These are phyloP conservation scores for Hippocampus abdominalis DNA, from an alignment of 2,113 vertebrate genomes.

Conservation along the genomic window DNA sequence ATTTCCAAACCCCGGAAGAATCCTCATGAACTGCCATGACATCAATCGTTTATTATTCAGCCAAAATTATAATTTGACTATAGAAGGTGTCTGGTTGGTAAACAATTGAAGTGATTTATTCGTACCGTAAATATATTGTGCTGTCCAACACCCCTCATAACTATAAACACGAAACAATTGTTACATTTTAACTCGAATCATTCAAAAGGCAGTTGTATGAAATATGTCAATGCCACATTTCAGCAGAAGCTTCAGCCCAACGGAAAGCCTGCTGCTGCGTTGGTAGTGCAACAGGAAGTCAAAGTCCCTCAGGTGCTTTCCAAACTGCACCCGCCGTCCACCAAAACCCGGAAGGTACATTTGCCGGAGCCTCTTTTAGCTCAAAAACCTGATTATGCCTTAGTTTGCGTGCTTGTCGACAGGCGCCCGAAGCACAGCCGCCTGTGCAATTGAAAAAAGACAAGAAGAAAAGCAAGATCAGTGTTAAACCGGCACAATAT, in stretches of 20 bases:
- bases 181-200: too few species aligned
- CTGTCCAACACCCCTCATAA: not conserved
- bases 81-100: not conserved
- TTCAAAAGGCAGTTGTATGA: not conserved
- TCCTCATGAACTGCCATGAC: not conserved
- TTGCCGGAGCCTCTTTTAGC: too few species aligned
- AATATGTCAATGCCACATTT: constrained; percentile 2
- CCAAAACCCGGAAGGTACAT: constrained; percentile 84
- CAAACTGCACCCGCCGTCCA: constrained; percentile 69
- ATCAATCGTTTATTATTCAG: not conserved
- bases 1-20: not conserved
- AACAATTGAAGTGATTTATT: not conserved
- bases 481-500: constrained; percentile 78
- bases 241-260: constrained; percentile 78
- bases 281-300: constrained; percentile 74
- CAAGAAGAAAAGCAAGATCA: constrained; percentile 89
- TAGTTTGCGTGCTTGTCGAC: not conserved
- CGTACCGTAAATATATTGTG: not conserved
- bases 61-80: not conserved
- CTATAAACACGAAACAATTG: not conserved
- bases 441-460: constrained; percentile 82
- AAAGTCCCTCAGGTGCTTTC: constrained; percentile 52
- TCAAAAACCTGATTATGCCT: not conserved
- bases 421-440: constrained; percentile 27
- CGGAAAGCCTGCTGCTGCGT: constrained; percentile 77